These are phyloP conservation scores for Cuculus canorus DNA, from an alignment of 2,797 vertebrate genomes.

Conservation along the genomic window DNA sequence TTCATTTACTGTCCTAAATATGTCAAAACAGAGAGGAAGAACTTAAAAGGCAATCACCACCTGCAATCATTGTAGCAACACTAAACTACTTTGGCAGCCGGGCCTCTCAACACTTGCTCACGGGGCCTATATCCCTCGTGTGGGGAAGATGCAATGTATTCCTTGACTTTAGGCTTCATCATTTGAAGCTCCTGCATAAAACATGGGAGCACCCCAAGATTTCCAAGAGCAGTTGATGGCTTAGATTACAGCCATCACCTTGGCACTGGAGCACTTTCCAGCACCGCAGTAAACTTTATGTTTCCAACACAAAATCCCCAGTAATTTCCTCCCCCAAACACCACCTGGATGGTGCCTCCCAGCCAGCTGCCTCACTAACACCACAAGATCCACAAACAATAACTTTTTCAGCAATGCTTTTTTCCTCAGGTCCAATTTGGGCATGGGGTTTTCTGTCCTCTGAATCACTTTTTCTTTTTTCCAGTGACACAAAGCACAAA, in stretches of 20 bases:
- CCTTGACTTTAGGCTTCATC: neutral
- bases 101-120: neutral
- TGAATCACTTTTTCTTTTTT: neutral
- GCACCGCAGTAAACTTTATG: neutral
- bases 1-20: conserved; percentile 48
- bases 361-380: neutral
- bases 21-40: conserved; percentile 16
- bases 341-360: neutral
- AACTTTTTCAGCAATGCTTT: neutral
- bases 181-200: neutral
- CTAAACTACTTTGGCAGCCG: conserved; percentile 17
- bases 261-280: neutral
- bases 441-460: neutral
- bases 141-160: neutral
- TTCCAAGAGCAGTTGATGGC: neutral
- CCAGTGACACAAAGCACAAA: neutral
- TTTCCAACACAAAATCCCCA: neutral
- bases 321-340: neutral
- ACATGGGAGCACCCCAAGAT: neutral
- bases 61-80: neutral
- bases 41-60: conserved; percentile 52
- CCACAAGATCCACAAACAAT: neutral
- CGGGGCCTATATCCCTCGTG: accelerated
- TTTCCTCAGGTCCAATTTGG: neutral
- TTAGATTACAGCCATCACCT: neutral